phyloP scores from a whole-genome alignment of 1,140 invertebrate genomes.

The Zaprionus davidi region DNA sequence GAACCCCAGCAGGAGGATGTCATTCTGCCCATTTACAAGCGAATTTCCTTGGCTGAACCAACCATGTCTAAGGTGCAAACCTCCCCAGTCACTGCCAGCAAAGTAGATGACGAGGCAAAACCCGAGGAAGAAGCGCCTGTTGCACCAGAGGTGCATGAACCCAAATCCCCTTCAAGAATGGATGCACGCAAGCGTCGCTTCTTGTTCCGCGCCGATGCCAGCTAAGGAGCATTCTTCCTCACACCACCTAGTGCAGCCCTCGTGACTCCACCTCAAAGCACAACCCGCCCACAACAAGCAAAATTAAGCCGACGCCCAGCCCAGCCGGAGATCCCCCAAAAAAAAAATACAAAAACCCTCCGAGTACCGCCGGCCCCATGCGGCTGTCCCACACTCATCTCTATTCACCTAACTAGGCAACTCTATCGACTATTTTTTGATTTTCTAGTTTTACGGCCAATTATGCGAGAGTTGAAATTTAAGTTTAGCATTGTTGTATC shows the following conservation, averaged over 20 bases:
- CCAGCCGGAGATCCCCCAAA: neutral
- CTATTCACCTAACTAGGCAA: slow-evolving; percentile 58
- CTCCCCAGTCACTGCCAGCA: slow-evolving; percentile 56
- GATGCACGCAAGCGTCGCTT: slow-evolving; percentile 83
- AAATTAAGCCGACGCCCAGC: slow-evolving; percentile 31
- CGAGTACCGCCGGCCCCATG: slow-evolving; percentile 24
- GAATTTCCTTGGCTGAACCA: slow-evolving; percentile 52
- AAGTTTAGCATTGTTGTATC: slow-evolving; percentile 70
- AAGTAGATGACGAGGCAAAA: slow-evolving; percentile 45
- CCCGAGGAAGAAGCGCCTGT: slow-evolving; percentile 25
- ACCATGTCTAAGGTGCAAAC: slow-evolving; percentile 62
- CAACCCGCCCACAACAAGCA: slow-evolving; percentile 47
- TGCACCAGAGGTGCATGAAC: slow-evolving; percentile 25
- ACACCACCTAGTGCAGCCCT: slow-evolving; percentile 6
- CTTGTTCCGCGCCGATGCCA: slow-evolving; percentile 79
- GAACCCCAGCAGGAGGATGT: slow-evolving; percentile 45
- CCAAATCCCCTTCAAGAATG: slow-evolving; percentile 50
- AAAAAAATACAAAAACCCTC: slow-evolving; percentile 4
- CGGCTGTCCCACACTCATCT: slow-evolving; percentile 57
- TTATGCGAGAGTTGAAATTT: slow-evolving; percentile 68
- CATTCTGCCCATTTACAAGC: slow-evolving; percentile 78
- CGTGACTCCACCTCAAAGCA: slow-evolving; percentile 16
- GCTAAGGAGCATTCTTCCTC: slow-evolving; percentile 39
- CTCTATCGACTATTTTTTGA: slow-evolving; percentile 54
- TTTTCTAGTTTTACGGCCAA: slow-evolving; percentile 73